Evolutionary conservation across 2,797 vertebrate genomes (phyloP).

Genomic region (Lagorchestes hirsutus): DNA sequence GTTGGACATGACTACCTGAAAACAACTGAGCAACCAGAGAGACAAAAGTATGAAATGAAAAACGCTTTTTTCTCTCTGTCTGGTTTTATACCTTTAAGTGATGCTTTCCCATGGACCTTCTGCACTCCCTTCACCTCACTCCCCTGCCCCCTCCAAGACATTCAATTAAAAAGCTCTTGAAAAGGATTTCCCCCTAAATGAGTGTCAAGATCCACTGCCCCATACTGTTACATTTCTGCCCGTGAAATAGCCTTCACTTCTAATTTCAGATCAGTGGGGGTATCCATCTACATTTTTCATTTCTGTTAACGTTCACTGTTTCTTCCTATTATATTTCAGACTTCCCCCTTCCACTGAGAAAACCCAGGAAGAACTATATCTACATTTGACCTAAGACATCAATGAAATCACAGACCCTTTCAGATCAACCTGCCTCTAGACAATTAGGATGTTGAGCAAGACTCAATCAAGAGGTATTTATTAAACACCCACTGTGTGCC

Average conservation of each 20-base stretch:
- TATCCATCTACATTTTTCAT: neutral
- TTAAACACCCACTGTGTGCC: neutral
- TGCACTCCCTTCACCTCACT: neutral
- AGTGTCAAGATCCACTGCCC: neutral
- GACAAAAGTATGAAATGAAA: neutral
- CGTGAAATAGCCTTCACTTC: neutral
- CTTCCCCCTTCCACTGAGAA: neutral
- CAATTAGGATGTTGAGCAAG: neutral
- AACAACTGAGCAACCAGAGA: neutral
- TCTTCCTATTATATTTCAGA: neutral
- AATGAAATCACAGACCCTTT: neutral
- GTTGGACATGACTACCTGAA: neutral
- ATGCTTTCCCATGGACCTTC: neutral
- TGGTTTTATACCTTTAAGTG: neutral
- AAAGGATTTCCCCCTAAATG: neutral
- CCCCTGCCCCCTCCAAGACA: neutral
- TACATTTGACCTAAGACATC: neutral
- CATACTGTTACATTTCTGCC: neutral
- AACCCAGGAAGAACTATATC: neutral
- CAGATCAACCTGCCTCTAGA: neutral
- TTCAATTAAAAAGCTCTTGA: neutral
- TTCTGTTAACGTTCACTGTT: neutral
- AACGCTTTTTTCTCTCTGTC: neutral
- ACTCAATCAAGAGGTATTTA: neutral
- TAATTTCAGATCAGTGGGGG: neutral